Percentiles rank a stretch among this genome's conserved stretches.
Evolutionary conservation across 2,888 invertebrate species (phyloP).

Genomic region (Hanleya hanleyi): DNA sequence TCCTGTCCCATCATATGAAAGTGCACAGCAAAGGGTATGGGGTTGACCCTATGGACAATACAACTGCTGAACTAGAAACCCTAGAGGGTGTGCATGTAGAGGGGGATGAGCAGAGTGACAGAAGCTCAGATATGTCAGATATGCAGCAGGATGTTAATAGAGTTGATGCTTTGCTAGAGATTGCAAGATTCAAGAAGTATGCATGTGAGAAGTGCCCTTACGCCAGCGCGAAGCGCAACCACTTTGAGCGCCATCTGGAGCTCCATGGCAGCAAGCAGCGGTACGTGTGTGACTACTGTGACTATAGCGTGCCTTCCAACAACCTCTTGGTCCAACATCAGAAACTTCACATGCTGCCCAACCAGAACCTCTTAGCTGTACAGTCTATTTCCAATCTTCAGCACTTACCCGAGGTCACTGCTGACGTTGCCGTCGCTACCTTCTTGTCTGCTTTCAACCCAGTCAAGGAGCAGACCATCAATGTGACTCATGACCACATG

Average conservation of each 20-base stretch:
- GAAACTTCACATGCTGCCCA: constrained; percentile 80
- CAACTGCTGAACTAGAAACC: constrained; percentile 60
- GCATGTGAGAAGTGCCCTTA: constrained; percentile 82
- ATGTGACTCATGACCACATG: constrained; percentile 62
- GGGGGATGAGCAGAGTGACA: constrained; percentile 38
- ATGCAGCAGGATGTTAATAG: constrained; percentile 47
- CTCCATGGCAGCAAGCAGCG: constrained; percentile 88
- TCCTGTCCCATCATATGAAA: constrained; percentile 79
- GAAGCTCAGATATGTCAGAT: constrained; percentile 46
- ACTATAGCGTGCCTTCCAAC: constrained; percentile 90
- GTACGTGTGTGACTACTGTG: constrained; percentile 88
- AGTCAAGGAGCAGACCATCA: constrained; percentile 53
- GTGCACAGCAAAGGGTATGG: constrained; percentile 76
- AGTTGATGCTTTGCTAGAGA: constrained; percentile 79
- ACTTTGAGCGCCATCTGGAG: constrained; percentile 87
- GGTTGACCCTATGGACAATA: constrained; percentile 41
- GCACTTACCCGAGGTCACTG: constrained; percentile 74
- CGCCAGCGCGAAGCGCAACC: constrained; percentile 88
- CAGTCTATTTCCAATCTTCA: constrained; percentile 69
- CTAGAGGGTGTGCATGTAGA: constrained; percentile 40
- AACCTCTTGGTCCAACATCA: constrained; percentile 88
- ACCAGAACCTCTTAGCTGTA: constrained; percentile 66
- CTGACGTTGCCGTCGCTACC: constrained; percentile 75
- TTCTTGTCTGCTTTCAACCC: constrained; percentile 48
- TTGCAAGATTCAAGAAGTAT: constrained; percentile 83